A percentile compares a stretch with the other conserved stretches of the same genome.
phyloP scores from a whole-genome alignment of 1,140 invertebrate species.

The Sipha flava region DNA sequence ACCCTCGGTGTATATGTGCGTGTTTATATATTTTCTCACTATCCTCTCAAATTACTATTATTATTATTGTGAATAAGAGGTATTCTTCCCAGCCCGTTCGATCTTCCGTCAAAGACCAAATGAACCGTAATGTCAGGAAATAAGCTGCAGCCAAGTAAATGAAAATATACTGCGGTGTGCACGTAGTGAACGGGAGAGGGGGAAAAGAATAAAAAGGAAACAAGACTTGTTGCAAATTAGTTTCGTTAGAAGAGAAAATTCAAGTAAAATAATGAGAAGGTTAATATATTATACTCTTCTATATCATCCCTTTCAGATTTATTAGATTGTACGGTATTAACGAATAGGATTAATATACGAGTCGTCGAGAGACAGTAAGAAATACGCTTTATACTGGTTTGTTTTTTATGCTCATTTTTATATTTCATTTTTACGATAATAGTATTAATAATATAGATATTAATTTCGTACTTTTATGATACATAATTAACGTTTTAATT shows the following conservation, averaged over 20 bases:
- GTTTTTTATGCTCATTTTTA: no score
- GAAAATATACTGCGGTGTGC: background rate
- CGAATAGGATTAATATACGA: background rate
- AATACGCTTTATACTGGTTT: background rate
- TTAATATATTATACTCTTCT: background rate
- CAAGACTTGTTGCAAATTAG: conserved; percentile 11
- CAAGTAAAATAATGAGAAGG: background rate
- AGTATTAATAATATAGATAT: background rate
- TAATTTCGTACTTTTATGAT: background rate
- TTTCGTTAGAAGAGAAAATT: background rate
- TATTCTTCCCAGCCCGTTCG: background rate
- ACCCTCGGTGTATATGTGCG: background rate
- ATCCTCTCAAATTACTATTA: background rate
- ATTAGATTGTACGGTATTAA: background rate
- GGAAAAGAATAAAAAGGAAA: background rate
- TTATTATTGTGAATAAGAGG: background rate
- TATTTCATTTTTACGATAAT: background rate
- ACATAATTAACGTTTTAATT: background rate
- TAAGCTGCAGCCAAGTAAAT: background rate
- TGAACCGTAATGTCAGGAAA: background rate
- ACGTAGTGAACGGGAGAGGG: background rate
- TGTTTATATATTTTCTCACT: background rate
- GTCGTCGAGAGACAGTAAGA: background rate
- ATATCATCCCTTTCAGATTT: background rate
- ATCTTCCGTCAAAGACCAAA: background rate